Percentiles rank a stretch among this genome's conserved stretches.
These are phyloP conservation scores for Stenoptilia bipunctidactyla DNA, from an alignment of 2,888 invertebrate species.

Conservation along the genomic window DNA sequence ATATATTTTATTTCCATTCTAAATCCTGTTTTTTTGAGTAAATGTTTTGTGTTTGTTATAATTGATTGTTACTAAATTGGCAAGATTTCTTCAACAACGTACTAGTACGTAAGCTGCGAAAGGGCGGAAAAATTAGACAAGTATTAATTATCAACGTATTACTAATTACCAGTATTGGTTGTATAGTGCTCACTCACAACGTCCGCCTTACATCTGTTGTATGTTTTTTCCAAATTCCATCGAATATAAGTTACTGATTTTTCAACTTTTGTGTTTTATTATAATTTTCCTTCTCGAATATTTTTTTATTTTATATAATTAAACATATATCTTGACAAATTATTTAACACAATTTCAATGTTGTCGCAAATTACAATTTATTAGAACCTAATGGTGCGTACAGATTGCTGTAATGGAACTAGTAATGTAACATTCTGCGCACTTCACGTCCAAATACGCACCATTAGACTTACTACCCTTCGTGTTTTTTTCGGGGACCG, in stretches of 20 bases:
- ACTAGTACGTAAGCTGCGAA: background rate
- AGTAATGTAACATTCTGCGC: too few relatives aligned
- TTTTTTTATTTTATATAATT: too few relatives aligned
- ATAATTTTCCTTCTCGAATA: too few relatives aligned
- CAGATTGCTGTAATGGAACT: too few relatives aligned
- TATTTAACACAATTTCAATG: too few relatives aligned
- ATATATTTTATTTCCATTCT: constrained; percentile 23
- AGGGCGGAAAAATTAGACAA: background rate
- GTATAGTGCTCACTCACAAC: too few relatives aligned
- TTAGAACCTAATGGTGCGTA: too few relatives aligned
- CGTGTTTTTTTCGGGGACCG: too few relatives aligned
- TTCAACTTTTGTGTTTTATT: constrained; percentile 26
- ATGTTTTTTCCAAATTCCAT: constrained; percentile 59
- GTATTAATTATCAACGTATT: background rate
- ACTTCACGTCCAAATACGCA: too few relatives aligned
- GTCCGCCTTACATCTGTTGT: constrained; percentile 40
- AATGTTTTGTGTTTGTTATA: background rate
- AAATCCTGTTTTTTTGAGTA: background rate
- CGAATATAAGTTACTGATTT: constrained; percentile 54
- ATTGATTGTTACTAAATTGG: background rate
- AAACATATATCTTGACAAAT: too few relatives aligned
- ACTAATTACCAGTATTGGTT: background rate
- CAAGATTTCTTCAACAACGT: background rate
- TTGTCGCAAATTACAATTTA: too few relatives aligned
- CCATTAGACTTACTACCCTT: too few relatives aligned